Base-by-base conservation (phyloP, 2,797 vertebrate species). In the Sebastes miniatus region DNA sequence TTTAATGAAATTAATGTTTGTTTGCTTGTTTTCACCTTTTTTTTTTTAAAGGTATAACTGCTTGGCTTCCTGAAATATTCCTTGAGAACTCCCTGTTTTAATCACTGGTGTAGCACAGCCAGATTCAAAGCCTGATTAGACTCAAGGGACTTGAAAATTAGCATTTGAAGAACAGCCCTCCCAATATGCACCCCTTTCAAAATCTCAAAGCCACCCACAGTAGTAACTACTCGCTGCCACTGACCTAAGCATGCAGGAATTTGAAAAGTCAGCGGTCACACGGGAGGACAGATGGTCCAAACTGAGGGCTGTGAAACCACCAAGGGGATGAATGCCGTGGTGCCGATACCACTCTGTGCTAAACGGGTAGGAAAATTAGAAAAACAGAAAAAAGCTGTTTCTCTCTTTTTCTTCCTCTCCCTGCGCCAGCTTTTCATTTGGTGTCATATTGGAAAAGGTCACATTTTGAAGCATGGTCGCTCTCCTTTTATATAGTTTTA, bases 111-210 rank as follows among this genome's bases (percentile, higher is more conserved):
- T 74, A 58, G n/a, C 6, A 25, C 79, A 74, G 62, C 25, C 13
- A 7, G 67, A 76, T 82, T 73, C 70, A 83, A 80, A 87, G 56
- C 47, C 69, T 80, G 68, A 83, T n/a, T 80, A 32, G 77, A 63
- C 62, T 73, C 36, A 10, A 58, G 58, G 47, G 75, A 82, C 22
- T 64, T 58, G 3, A 68, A 77, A 82, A 82, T 73, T 4, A 18
- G 59, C 58, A 56, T 84, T 83, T 86, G 58, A 86, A 76, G 54
- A 81, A 64, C 69, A 80, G 59, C 20, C 16, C 52, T 71, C 13
- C 13, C 47, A 70, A 50, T 27, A 36, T 69, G 52, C 29, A 27
- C 54, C 43, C 31, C 20, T 61, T 74, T 12, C 43, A 65, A 73
- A 64, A 56, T 52, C 18, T 52, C 50, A n/a, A 52, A 52, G 8